Evolutionary conservation across 2,888 invertebrate species (phyloP), one percentile per base, ranked within the genome.

Genomic region (Ophion slaviceki): DNA sequence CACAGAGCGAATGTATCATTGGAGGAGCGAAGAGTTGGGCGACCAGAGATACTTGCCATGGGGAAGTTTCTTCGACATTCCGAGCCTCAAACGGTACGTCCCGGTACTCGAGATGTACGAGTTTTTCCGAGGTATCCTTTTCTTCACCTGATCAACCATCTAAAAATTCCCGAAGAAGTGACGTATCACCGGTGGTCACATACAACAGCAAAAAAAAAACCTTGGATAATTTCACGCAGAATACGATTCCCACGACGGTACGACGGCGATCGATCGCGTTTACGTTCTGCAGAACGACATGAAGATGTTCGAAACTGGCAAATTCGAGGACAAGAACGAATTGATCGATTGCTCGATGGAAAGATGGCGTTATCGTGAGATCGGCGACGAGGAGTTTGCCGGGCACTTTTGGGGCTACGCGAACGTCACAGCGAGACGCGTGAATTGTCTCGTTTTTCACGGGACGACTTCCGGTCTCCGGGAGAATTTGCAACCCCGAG

Each of bases 81-180:
- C 95, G 0, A 97, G 98, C 90, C 94, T 99, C 40, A 95, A 96
- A 91, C 95, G 95, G 62, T 99, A 96, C 94, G 96, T 97, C 0
- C 98, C 98, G 70, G 97, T 99, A 0, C 95, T 98, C 2, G 99
- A 99, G 94, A 96, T 98, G 94, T 94, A 97, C 82, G 96, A 98
- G 89, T 97, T 97, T 92, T 94, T 98, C 77, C 92, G 95, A 91
- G 96, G 97, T 96, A 94, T 14, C n/a, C 5, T 59, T 59, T 20
- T 2, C 32, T 14, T 2, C 53, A 36, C 36, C 32, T 10, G 32
- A 70, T 47, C 24, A 47, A 20, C 24, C 5, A 70, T 47, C 32
- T 2, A 57, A 71, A 28, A 32, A 20, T 57, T n/a, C 5, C 20
- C 11, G 20, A 14, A 57, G 7, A 11, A 32, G 2, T 11, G 28